These are phyloP conservation scores for Miniopterus natalensis DNA, from an alignment of 2,113 vertebrate species.

Conservation along the genomic window DNA sequence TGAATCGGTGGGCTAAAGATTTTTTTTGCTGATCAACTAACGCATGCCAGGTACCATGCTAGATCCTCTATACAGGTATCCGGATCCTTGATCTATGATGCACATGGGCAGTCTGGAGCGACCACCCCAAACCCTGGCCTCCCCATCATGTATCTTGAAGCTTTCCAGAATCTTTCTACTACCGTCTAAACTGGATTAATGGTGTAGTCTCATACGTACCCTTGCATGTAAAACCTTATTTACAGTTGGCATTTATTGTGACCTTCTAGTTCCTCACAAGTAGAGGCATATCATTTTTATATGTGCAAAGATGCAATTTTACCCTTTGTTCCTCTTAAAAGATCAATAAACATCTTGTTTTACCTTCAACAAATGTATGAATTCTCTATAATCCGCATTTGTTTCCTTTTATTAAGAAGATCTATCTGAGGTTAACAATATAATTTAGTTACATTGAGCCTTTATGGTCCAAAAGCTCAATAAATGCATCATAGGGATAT, in stretches of 20 bases:
- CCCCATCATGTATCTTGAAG: background rate
- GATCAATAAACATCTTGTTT: slow-evolving; percentile 69
- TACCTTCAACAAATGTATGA: slow-evolving; percentile 50
- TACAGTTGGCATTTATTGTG: background rate
- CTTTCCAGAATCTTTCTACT: background rate
- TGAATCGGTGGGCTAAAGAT: background rate
- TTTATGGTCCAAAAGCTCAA: slow-evolving; percentile 32
- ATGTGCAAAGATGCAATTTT: slow-evolving; percentile 56
- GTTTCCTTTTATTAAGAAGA: slow-evolving; percentile 70
- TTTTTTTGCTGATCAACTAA: background rate
- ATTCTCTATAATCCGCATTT: slow-evolving; percentile 55
- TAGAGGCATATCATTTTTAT: background rate
- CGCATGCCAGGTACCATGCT: too few species aligned
- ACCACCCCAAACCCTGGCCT: background rate
- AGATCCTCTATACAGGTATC: background rate
- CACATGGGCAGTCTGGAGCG: background rate
- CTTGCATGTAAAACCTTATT: background rate
- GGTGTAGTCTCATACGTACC: background rate
- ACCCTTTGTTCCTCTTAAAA: slow-evolving; percentile 62
- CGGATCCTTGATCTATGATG: background rate
- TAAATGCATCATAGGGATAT: background rate
- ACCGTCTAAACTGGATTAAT: background rate
- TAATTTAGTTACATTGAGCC: slow-evolving; percentile 4
- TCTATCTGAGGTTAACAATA: slow-evolving; percentile 36
- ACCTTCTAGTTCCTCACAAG: background rate